phyloP scores from a whole-genome alignment of 2,797 vertebrate species.

The Muraenolepis orangiensis region DNA sequence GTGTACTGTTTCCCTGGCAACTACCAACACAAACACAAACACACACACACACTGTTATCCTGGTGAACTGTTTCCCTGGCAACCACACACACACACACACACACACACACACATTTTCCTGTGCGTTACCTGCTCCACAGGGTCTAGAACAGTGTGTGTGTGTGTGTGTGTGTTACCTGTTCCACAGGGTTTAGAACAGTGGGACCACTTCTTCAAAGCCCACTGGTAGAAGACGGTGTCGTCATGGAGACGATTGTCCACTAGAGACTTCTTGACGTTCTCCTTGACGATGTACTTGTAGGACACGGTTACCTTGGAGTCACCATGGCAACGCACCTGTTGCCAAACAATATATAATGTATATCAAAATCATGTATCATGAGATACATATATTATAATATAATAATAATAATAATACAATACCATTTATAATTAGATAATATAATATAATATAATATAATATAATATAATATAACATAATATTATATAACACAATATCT shows the following conservation, averaged over 20 bases:
- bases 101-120: not conserved
- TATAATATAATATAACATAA: not conserved
- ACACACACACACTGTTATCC: too few species aligned
- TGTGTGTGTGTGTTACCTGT: conserved; percentile 76
- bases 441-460: not conserved
- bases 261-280: conserved; percentile 78
- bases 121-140: not conserved
- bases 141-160: not conserved
- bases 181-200: conserved; percentile 91
- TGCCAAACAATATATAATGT: not conserved
- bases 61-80: not conserved
- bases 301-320: conserved; percentile 85
- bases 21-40: too few species aligned
- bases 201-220: conserved; percentile 96
- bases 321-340: conserved; percentile 83
- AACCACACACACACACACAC: not conserved
- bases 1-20: too few species aligned
- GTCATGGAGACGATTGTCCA: conserved; percentile 88
- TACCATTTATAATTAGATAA: not conserved
- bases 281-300: conserved; percentile 96
- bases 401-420: not conserved
- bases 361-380: not conserved
- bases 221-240: conserved; percentile 84
- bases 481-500: not conserved
- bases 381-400: not conserved